Conservation (phyloP, 2,888 invertebrate genomes). For the Limulus polyphemus region DNA sequence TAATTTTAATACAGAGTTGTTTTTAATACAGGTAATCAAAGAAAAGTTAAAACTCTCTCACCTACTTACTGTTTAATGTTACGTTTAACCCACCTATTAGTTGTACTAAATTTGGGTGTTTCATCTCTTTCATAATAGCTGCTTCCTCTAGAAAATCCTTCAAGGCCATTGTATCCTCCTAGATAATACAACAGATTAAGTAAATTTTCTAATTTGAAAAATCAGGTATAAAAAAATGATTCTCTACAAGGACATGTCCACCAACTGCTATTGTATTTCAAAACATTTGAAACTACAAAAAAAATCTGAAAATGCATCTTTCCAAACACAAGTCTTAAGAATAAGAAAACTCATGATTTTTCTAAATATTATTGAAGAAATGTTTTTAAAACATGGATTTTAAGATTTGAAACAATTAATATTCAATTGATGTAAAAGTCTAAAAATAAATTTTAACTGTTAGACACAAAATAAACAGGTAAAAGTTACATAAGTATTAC, state of each 20-base stretch:
- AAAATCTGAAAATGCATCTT: too few species aligned
- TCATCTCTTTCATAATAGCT: constrained; percentile 99
- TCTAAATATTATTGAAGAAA: background rate
- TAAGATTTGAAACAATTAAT: too few species aligned
- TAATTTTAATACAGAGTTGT: too few species aligned
- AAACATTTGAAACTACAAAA: too few species aligned
- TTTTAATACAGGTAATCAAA: too few species aligned
- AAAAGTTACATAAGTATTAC: too few species aligned
- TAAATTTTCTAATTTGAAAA: background rate
- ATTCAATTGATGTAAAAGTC: too few species aligned
- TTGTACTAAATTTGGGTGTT: constrained; percentile 96
- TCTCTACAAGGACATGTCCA: too few species aligned
- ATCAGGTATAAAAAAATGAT: too few species aligned
- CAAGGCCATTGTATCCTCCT: constrained; percentile 97
- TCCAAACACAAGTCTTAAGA: constrained; percentile 1
- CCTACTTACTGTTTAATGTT: too few species aligned
- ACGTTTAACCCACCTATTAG: constrained; percentile 53
- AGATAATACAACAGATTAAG: constrained; percentile 22
- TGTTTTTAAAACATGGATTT: background rate
- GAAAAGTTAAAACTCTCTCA: too few species aligned
- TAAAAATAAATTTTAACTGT: background rate
- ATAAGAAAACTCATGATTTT: background rate
- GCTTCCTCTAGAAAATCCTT: constrained; percentile 99
- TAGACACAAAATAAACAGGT: background rate
- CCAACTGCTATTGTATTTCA: too few species aligned